Base-by-base conservation (phyloP, 2,113 vertebrate species). In the Myodes glareolus region DNA sequence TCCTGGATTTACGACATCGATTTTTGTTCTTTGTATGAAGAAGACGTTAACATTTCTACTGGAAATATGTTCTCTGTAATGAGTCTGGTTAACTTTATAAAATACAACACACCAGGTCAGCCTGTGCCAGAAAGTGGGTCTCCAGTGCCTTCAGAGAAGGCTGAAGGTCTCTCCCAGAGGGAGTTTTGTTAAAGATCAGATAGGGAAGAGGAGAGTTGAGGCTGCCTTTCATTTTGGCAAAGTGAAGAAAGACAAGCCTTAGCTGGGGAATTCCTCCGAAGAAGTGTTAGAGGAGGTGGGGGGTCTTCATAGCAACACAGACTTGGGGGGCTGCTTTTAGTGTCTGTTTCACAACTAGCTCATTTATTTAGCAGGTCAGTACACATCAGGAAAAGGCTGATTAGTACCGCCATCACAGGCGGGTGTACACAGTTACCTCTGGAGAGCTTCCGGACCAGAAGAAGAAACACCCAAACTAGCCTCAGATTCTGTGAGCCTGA, bases 1-100 rank as follows among this genome's bases (percentile, higher is more conserved):
- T 97, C 82, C 87, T 94, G 86, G 96, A 97, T 98, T 98, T 97
- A 98, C 0, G 82, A 96, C 97, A 98, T 97, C 96, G 97, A 97
- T 98, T 97, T 98, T 96, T 96, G 89, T 91, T 95, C 96, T 97
- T 96, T 96, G 95, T 97, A 92, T 96, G 94, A 96, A 70, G 78
- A 97, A 96, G 96, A 97, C 97, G 97, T 98, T 96, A 97, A 94
- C 82, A 92, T 97, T 93, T 50, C 39, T 97, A 55, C 76, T 95
- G 89, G 97, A 97, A 97, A 96, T 97, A 94, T 90, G 95, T 96
- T 96, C 87, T 90, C 82, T 97, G 89, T 96, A 97, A 96, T 92
- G 82, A 98, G 95, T 82, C 91, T 97, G 93, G 96, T 97, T 98
- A 96, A 87, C 96, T 97, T 92, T 80, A 92, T 96, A 95, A 98